Conservation (phyloP, 1,140 invertebrate genomes). For the Hypsibius dujardini region DNA sequence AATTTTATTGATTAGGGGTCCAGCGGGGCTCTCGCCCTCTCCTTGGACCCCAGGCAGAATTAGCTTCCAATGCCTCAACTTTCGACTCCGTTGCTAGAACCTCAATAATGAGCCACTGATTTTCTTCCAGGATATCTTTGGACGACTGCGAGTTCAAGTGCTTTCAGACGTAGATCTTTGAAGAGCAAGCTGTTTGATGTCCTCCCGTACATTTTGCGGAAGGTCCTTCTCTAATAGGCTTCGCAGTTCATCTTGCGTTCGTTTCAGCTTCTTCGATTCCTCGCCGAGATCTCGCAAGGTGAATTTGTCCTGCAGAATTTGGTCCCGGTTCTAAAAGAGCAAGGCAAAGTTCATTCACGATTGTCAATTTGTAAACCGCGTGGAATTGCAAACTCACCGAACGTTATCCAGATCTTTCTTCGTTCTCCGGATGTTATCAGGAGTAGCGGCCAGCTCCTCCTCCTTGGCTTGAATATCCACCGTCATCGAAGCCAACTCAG, state of each 20-base stretch:
- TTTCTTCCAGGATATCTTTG: too few species aligned
- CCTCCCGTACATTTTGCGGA: not conserved
- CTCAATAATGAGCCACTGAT: too few species aligned
- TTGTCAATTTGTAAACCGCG: not conserved
- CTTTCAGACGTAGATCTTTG: not conserved
- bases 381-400: constrained; percentile 33
- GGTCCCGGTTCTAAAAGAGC: constrained; percentile 41
- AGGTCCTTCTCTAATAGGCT: constrained; percentile 28
- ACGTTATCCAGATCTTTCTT: constrained; percentile 44
- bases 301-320: constrained; percentile 55
- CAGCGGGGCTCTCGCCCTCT: too few species aligned
- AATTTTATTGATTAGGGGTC: too few species aligned
- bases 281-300: constrained; percentile 44
- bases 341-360: not conserved
- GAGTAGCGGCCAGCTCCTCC: not conserved
- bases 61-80: too few species aligned
- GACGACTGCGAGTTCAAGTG: too few species aligned
- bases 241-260: constrained; percentile 33
- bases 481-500: not conserved
- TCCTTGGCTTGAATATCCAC: not conserved
- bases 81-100: too few species aligned
- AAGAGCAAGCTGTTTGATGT: not conserved
- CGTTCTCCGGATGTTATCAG: constrained; percentile 40
- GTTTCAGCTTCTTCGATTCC: constrained; percentile 35
- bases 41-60: too few species aligned